Percentiles rank a stretch among this genome's conserved stretches.
Evolutionary conservation across 37 sponge, comb jelly and placozoan species (phyloP).

Genomic region (Cliona cf. orientalis): DNA sequence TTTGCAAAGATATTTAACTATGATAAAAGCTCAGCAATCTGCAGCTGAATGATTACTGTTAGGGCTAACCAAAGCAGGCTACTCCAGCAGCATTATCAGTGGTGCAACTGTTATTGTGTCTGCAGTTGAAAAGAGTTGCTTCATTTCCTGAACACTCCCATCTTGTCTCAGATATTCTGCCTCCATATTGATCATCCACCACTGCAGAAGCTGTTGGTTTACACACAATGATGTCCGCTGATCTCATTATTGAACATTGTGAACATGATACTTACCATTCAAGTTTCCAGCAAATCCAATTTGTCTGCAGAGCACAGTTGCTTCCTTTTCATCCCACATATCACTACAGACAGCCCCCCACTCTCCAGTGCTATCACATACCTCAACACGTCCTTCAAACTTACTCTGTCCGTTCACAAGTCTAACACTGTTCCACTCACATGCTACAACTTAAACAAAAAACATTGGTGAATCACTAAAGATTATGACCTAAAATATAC

Average conservation of each 20-base stretch:
- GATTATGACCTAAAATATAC: background rate
- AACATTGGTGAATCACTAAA: background rate
- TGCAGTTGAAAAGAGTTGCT: background rate
- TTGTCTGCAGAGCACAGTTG: background rate
- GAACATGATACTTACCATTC: background rate
- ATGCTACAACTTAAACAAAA: background rate
- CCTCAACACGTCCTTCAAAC: conserved; percentile 6
- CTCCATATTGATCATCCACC: background rate
- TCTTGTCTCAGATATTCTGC: background rate
- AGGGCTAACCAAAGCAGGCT: background rate
- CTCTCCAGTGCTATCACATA: background rate
- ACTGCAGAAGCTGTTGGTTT: background rate
- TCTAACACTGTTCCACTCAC: background rate
- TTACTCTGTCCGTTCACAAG: background rate
- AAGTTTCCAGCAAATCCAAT: background rate
- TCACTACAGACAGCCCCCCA: background rate
- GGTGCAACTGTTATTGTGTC: background rate
- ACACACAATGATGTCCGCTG: background rate
- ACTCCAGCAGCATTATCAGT: background rate
- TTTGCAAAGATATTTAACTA: no score
- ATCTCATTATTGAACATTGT: background rate
- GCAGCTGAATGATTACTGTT: no score
- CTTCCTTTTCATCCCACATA: background rate
- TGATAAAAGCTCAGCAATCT: no score
- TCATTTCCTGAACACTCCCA: conserved; percentile 7